A percentile compares a stretch with the other conserved stretches of the same genome.
phyloP scores from a whole-genome alignment of 2,113 vertebrate species.

The Rhinichthys klamathensis region DNA sequence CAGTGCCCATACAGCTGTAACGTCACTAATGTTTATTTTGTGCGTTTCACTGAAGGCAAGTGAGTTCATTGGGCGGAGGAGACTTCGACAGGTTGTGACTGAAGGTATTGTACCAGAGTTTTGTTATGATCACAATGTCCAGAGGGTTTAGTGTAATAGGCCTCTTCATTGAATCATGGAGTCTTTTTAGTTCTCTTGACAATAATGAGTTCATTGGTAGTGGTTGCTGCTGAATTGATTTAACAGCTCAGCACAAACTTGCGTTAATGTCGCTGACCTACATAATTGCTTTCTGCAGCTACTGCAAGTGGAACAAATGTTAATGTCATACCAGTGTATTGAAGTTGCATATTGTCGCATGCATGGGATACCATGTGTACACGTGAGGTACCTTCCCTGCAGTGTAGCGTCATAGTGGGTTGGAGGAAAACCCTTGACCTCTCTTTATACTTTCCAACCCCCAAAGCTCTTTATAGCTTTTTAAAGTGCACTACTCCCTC shows the following conservation, averaged over 20 bases:
- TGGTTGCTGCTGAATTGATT: constrained; percentile 40
- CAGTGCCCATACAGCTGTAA: constrained; percentile 52
- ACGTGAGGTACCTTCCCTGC: constrained; percentile 18
- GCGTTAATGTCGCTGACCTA: constrained; percentile 42
- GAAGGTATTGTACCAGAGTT: constrained; percentile 36
- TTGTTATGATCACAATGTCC: constrained; percentile 36
- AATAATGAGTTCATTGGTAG: constrained; percentile 37
- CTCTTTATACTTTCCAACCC: constrained; percentile 10
- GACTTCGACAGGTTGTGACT: constrained; percentile 41
- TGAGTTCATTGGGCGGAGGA: constrained; percentile 42
- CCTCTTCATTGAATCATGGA: background rate
- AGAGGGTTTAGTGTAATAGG: constrained; percentile 26
- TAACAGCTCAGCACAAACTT: constrained; percentile 26
- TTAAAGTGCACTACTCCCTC: constrained; percentile 39
- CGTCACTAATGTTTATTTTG: constrained; percentile 52
- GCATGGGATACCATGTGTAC: background rate
- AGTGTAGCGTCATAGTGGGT: constrained; percentile 14
- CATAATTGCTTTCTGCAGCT: constrained; percentile 24
- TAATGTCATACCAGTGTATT: background rate
- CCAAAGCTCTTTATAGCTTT: constrained; percentile 29
- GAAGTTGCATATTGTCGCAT: background rate
- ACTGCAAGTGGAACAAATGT: background rate
- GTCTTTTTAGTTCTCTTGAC: constrained; percentile 34
- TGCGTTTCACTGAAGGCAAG: constrained; percentile 33
- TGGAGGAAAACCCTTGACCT: constrained; percentile 28